Base-by-base conservation (phyloP, 2,113 vertebrate species). In the Syngnathus floridae region DNA sequence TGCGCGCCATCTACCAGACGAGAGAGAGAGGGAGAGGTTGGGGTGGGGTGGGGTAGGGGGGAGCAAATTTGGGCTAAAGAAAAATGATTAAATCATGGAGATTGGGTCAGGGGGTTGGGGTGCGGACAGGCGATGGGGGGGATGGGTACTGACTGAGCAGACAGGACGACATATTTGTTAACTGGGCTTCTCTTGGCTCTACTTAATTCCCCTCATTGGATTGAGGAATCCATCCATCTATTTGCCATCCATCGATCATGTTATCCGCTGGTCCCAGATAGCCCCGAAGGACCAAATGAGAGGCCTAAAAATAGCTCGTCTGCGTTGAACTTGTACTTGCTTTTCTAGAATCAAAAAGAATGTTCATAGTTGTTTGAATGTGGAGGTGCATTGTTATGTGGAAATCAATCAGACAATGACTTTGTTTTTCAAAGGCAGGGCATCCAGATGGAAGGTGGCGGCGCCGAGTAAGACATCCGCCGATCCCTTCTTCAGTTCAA, bases 31-130 rank as follows among this genome's bases (percentile, higher is more conserved):
- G 37, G 31, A 7, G 19, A 16, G 36, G 11, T 40, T 19, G 19
- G 35, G 17, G 19, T 9, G 2, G 36, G 17, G 7, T 3, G 17
- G 19, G 9, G 78, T n/a, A n/a, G n/a, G n/a, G 78, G 75, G 80
- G 35, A 55, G 79, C 71, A 88, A 88, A 89, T 88, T 86, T 77
- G 75, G 76, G 78, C 83, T 86, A 66, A 90, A 80, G 75, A 87
- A 91, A 79, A 90, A 87, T 84, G 73, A 26, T 86, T 87, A 91
- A 92, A 91, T 89, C 81, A 65, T 72, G 84, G 70, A 90, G 93
- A 92, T 94, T 93, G 93, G 86, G 86, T 83, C 84, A 85, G 73
- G 82, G 82, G 77, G 13, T 77, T 21, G 71, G 71, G 79, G 84
- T 88, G 87, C 85, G 86, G 76, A 70, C 79, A 82, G 73, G 76